These are phyloP conservation scores for Mycogona germanica DNA, from an alignment of 2,888 invertebrate species.

Conservation along the genomic window DNA sequence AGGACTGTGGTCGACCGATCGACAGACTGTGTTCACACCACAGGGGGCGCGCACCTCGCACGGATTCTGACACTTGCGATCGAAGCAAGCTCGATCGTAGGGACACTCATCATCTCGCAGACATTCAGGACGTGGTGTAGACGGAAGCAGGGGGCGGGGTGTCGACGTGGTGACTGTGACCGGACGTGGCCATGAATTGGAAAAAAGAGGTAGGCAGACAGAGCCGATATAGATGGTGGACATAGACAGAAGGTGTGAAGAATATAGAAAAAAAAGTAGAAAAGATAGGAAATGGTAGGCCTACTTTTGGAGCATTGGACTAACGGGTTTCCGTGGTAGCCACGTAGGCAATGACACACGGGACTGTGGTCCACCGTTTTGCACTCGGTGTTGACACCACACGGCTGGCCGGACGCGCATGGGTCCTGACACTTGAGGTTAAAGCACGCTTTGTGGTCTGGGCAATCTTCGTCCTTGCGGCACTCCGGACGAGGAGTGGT, in stretches of 20 bases:
- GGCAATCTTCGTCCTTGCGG: slow-evolving; percentile 62
- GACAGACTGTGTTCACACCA: slow-evolving; percentile 27
- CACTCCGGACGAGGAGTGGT: slow-evolving; percentile 38
- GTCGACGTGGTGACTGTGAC: slow-evolving; percentile 3
- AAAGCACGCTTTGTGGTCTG: slow-evolving; percentile 66
- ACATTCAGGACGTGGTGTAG: slow-evolving; percentile 9
- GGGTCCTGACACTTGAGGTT: slow-evolving; percentile 71
- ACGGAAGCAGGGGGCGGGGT: neutral
- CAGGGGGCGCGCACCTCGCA: slow-evolving; percentile 37
- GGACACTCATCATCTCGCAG: slow-evolving; percentile 31
- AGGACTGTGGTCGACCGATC: slow-evolving; percentile 25
- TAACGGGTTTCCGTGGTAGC: slow-evolving; percentile 57
- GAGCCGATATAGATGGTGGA: too few relatives aligned
- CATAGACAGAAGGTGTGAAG: too few relatives aligned
- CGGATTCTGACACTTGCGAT: slow-evolving; percentile 60
- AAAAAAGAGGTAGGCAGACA: too few relatives aligned
- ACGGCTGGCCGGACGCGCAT: slow-evolving; percentile 40
- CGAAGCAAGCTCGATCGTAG: slow-evolving; percentile 60
- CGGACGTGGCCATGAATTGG: too few relatives aligned
- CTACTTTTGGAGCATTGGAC: slow-evolving; percentile 23
- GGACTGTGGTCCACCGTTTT: slow-evolving; percentile 17
- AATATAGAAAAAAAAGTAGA: too few relatives aligned
- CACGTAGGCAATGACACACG: slow-evolving; percentile 51
- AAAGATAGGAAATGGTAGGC: neutral
- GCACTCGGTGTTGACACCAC: slow-evolving; percentile 24